Evolutionary conservation across 2,888 invertebrate genomes (phyloP), one percentile per base, ranked within the genome.

Genomic region (Drosophila fulvimacula): DNA sequence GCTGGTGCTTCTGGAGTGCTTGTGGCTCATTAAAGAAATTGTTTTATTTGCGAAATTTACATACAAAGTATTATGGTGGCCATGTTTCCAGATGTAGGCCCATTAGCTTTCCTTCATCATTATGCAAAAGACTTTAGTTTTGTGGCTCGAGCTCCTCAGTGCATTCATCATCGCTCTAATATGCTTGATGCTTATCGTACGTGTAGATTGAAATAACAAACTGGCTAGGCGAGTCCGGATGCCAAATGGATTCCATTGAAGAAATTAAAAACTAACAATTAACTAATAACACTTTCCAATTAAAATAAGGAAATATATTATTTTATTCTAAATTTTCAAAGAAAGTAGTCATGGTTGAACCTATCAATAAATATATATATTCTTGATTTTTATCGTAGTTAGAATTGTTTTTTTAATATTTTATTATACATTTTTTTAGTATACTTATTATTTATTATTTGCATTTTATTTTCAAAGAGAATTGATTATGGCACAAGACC

Each of bases 11-110:
- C 63, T 71, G 57, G 52, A 72, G 73, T 64, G 81, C 70, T 68
- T 59, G 84, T 73, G 81, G 82, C 79, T 82, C 81, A 84, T 87
- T 82, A 84, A 81, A 72, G 82, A 87, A 84, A 85, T 84, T 84
- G 79, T 82, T 85, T 85, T 85, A 85, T 87, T 85, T 82, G 81
- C 75, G 69, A 76, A 87, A 83, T 83, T 83, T 79, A 71, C 83
- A 83, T 83, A 83, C 83, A 86, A 86, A 82, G 83, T 81, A 73
- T 83, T 82, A 83, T 86, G 83, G 73, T 82, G 80, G 82, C 82
- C 76, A 76, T 76, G 76, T 68, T 70, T 60, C 82, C 71, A 76
- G 78, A 78, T 79, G 84, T 79, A 68, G 73, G 72, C 62, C 78
- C 86, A 82, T 83, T 82, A 82, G 79, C 69, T 72, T 76, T 68